Evolutionary conservation across 2,888 invertebrate species (phyloP), one percentile per base, ranked within the genome.

Genomic region (Shargacucullia verbasci): DNA sequence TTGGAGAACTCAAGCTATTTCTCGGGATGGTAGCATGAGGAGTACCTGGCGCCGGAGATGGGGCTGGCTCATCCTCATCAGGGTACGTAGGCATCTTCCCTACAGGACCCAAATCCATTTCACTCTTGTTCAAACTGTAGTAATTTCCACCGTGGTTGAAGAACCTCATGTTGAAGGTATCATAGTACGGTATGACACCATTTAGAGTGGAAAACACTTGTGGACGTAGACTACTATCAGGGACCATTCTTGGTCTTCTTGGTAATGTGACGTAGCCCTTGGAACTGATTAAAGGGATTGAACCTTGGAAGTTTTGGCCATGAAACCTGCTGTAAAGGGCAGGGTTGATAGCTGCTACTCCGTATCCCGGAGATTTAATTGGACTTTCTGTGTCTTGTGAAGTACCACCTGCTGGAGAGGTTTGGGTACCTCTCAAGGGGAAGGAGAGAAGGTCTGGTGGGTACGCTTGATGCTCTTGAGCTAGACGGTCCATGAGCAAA

Each of bases 241-340:
- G 70, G n/a, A 95, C 80, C 95, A 97, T 95, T 59, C 97, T 94
- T 0, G 97, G 98, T 81, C 97, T 95, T 72, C 98, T 95, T 0
- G 98, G 98, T 59, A 98, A 96, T 6, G 98, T 98, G n/a, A 97
- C 97, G 87, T 98, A 98, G 0, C 97, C 96, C 76, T 96, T 96
- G 0, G 96, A 95, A 50, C 94, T 95, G 40, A 96, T 90, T 1
- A 96, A 90, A 11, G 96, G 95, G 0, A 94, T 94, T 6, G 89
- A 84, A 0, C 89, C 88, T 76, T 93, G 94, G 77, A 95, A 95
- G 69, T 95, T 96, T 0, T 96, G 96, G 9, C 95, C 96, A 66
- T 96, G 96, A 27, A 96, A 95, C 59, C 88, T 82, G 59, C 79
- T 87, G 62, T 90, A 90, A 31, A 89, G 40, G 4, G 80, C 75